Evolutionary conservation across 2,888 invertebrate genomes (phyloP).

Genomic region (Polia nebulosa): DNA sequence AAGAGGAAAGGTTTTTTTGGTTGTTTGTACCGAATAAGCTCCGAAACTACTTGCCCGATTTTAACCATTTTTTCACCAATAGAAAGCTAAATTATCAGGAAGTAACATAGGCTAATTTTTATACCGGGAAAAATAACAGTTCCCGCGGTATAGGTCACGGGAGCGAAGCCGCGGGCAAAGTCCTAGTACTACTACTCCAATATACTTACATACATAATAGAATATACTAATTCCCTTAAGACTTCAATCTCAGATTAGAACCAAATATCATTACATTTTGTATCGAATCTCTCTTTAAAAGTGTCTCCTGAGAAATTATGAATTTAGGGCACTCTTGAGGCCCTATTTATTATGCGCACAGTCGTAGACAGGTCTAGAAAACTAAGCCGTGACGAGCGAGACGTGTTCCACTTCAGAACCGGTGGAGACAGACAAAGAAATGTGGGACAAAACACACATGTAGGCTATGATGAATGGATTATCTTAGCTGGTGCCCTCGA

Average conservation of each 20-base stretch:
- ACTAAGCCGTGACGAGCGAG: constrained; percentile 30
- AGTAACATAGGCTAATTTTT: too few relatives aligned
- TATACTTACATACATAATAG: neutral
- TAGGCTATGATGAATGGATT: constrained; percentile 32
- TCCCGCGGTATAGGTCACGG: too few relatives aligned
- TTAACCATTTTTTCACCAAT: too few relatives aligned
- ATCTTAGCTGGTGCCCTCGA: constrained; percentile 19
- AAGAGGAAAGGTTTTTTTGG: too few relatives aligned
- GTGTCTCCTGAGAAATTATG: constrained; percentile 38
- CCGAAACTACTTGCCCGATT: too few relatives aligned
- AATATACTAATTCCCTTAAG: constrained; percentile 3
- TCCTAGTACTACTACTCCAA: too few relatives aligned
- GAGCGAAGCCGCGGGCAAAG: too few relatives aligned
- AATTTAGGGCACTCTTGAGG: constrained; percentile 28
- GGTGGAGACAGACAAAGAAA: constrained; percentile 43
- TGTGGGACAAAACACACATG: constrained; percentile 38
- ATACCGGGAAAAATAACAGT: too few relatives aligned
- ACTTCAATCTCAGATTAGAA: constrained; percentile 20
- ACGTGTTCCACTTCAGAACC: constrained; percentile 44
- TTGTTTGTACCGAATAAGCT: too few relatives aligned
- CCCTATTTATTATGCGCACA: constrained; percentile 3
- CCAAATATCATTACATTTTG: constrained; percentile 14
- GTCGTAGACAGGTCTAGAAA: constrained; percentile 20
- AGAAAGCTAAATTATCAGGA: too few relatives aligned
- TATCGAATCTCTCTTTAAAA: constrained; percentile 24